phyloP scores from a whole-genome alignment of 1,140 invertebrate genomes.

The Archivesica marissinica region DNA sequence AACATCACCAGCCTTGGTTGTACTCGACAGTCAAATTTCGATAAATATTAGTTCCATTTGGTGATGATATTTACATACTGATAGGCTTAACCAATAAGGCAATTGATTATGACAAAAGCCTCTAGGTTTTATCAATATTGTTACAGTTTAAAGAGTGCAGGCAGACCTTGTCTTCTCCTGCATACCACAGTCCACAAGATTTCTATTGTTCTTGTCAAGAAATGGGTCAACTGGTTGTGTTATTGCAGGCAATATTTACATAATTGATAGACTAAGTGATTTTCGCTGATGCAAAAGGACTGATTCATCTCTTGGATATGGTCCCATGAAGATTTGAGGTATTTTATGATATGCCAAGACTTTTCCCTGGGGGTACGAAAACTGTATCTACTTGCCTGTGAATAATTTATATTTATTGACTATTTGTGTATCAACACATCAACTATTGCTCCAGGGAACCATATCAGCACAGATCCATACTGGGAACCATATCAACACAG shows the following conservation, averaged over 20 bases:
- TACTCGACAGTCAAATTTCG: no score
- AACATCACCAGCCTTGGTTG: no score
- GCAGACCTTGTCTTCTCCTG: not conserved
- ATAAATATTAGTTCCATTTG: slow-evolving; percentile 2
- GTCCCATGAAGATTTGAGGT: slow-evolving; percentile 15
- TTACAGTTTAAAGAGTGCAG: not conserved
- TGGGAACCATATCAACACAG: not conserved
- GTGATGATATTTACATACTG: not conserved
- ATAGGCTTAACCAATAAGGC: not conserved
- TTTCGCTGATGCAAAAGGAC: slow-evolving; percentile 5
- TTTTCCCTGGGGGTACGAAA: slow-evolving; percentile 3
- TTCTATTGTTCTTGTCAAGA: not conserved
- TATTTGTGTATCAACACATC: slow-evolving; percentile 32
- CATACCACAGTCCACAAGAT: not conserved
- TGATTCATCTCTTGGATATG: slow-evolving; percentile 8
- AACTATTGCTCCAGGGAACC: not conserved
- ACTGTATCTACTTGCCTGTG: not conserved
- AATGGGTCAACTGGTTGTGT: not conserved
- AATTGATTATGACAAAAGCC: no score
- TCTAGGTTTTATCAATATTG: not conserved
- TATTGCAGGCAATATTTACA: slow-evolving; percentile 1
- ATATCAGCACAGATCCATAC: not conserved
- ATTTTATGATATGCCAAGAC: slow-evolving; percentile 11
- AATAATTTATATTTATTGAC: slow-evolving; percentile 32
- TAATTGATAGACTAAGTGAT: slow-evolving; percentile 32